Conservation (phyloP, 2,797 vertebrate genomes). For the Arremon brunneinucha region DNA sequence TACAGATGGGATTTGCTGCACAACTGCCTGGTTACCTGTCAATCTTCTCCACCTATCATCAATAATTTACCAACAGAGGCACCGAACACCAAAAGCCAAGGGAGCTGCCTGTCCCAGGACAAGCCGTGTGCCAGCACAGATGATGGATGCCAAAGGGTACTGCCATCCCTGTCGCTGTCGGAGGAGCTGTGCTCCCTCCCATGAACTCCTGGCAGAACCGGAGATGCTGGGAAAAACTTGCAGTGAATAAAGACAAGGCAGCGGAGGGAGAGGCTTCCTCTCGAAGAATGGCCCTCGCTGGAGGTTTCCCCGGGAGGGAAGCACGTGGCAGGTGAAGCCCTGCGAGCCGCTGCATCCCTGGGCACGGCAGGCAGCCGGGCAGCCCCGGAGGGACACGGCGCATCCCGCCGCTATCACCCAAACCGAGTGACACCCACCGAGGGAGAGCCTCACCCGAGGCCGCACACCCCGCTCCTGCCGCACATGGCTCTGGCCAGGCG, state of each 20-base stretch:
- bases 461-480: not conserved
- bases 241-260: not conserved
- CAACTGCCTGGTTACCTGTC: not conserved
- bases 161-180: rapidly evolving
- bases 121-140: rapidly evolving
- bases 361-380: rapidly evolving
- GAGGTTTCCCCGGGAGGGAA: not conserved
- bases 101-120: not conserved
- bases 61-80: not conserved
- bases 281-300: rapidly evolving
- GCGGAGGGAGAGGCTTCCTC: rapidly evolving
- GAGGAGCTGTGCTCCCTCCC: not conserved
- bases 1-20: rapidly evolving
- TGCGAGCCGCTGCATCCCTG: rapidly evolving
- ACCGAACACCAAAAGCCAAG: not conserved
- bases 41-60: not conserved
- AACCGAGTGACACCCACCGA: rapidly evolving
- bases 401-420: not conserved
- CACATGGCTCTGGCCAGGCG: not conserved
- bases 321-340: not conserved
- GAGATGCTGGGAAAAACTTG: not conserved
- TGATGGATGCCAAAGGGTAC: rapidly evolving
- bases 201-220: not conserved
- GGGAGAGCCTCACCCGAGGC: not conserved
- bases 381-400: rapidly evolving